Conservation (phyloP, 2,113 vertebrate genomes). For the Copsychus sechellarum region DNA sequence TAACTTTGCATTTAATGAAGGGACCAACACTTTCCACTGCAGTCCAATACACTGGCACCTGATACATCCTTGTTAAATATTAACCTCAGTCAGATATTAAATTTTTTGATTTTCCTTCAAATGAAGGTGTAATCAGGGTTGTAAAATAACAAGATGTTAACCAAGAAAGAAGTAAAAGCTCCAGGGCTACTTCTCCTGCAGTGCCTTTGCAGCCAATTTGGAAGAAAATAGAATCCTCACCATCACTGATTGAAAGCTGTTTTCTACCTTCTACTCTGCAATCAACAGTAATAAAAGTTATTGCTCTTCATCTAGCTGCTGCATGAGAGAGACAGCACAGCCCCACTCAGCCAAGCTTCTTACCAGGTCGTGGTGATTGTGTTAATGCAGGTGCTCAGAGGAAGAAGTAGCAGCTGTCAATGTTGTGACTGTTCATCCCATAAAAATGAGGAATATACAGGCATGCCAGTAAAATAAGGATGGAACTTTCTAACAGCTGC, state of each 20-base stretch:
- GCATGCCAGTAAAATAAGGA: not conserved
- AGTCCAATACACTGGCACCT: not conserved
- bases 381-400: not conserved
- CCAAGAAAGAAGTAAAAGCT: not conserved
- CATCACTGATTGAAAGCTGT: not conserved
- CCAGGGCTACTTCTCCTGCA: not conserved
- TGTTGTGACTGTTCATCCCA: not conserved
- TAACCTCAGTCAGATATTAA: not conserved
- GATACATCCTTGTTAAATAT: not conserved
- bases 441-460: not conserved
- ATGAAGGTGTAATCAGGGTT: not conserved
- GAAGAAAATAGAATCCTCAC: not conserved
- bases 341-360: not conserved
- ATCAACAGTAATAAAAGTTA: not conserved
- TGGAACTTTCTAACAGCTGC: not conserved
- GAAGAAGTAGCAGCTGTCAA: not conserved
- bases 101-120: not conserved
- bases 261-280: not conserved
- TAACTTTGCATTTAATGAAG: not conserved
- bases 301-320: not conserved
- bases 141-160: too few species aligned
- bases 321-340: not conserved
- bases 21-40: not conserved
- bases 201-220: not conserved
- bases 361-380: accelerated